These are phyloP conservation scores for Ostrea edulis DNA, from an alignment of 1,140 invertebrate genomes.

Conservation along the genomic window DNA sequence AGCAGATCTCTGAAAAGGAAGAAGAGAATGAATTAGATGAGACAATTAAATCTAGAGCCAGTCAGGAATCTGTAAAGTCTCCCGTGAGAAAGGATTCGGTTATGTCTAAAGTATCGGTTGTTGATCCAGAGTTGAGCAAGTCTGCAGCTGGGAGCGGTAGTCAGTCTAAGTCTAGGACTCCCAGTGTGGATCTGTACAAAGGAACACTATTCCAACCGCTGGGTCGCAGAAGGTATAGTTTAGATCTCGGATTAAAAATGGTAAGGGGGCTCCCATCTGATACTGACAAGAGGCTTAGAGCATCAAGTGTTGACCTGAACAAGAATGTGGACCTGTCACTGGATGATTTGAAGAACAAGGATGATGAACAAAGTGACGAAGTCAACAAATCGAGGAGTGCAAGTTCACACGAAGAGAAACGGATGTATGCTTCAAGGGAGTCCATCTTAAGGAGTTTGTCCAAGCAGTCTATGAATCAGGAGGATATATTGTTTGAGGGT, in stretches of 20 bases:
- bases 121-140: neutral
- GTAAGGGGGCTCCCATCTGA: neutral
- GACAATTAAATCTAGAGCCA: neutral
- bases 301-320: neutral
- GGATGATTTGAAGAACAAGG: neutral
- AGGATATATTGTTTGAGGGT: neutral
- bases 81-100: neutral
- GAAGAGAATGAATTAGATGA: conserved; percentile 34
- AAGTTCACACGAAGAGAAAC: neutral
- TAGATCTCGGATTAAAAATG: neutral
- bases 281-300: neutral
- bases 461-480: conserved; percentile 17
- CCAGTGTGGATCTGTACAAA: conserved; percentile 22
- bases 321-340: neutral
- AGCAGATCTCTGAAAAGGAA: conserved; percentile 32
- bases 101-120: neutral
- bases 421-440: neutral
- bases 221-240: neutral
- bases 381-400: neutral
- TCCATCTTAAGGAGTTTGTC: neutral
- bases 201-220: neutral
- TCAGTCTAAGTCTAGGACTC: neutral
- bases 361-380: neutral
- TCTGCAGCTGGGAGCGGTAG: neutral
- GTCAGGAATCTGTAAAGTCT: neutral